Evolutionary conservation across 2,888 invertebrate species (phyloP).

Genomic region (Drosophila nr. medialis): DNA sequence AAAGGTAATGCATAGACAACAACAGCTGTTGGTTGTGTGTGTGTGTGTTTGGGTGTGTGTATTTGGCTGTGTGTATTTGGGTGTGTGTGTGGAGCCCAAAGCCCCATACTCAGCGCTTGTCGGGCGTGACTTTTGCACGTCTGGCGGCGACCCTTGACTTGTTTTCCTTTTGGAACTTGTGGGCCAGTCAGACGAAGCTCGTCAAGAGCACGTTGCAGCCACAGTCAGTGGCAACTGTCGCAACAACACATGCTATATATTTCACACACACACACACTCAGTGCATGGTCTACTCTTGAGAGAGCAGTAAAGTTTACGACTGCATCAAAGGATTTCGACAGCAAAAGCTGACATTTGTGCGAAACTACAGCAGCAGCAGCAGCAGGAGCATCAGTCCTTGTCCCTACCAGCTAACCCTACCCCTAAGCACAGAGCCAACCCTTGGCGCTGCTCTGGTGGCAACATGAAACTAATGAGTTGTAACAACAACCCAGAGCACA

Average conservation of each 20-base stretch:
- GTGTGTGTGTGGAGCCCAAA: neutral
- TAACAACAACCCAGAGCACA: constrained; percentile 71
- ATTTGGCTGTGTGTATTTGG: constrained; percentile 10
- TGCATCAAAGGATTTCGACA: constrained; percentile 71
- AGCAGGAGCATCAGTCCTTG: neutral
- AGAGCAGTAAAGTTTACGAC: constrained; percentile 68
- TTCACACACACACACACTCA: neutral
- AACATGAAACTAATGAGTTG: constrained; percentile 73
- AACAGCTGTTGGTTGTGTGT: constrained; percentile 8
- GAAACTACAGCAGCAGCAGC: neutral
- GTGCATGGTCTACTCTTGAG: constrained; percentile 37
- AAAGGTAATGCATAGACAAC: constrained; percentile 36
- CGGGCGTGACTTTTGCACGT: constrained; percentile 71
- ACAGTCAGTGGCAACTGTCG: constrained; percentile 53
- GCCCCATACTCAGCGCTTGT: neutral
- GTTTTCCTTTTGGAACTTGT: constrained; percentile 57
- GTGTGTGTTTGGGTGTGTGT: neutral
- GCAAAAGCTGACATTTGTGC: constrained; percentile 44
- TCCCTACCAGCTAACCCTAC: neutral
- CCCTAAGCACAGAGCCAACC: neutral
- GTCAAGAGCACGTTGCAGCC: constrained; percentile 63
- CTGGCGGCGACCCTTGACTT: constrained; percentile 72
- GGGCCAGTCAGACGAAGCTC: constrained; percentile 56
- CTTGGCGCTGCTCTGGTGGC: constrained; percentile 15
- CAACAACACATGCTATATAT: constrained; percentile 40